Conservation (phyloP, 2,113 vertebrate genomes). For the Hemichromis elongatus region DNA sequence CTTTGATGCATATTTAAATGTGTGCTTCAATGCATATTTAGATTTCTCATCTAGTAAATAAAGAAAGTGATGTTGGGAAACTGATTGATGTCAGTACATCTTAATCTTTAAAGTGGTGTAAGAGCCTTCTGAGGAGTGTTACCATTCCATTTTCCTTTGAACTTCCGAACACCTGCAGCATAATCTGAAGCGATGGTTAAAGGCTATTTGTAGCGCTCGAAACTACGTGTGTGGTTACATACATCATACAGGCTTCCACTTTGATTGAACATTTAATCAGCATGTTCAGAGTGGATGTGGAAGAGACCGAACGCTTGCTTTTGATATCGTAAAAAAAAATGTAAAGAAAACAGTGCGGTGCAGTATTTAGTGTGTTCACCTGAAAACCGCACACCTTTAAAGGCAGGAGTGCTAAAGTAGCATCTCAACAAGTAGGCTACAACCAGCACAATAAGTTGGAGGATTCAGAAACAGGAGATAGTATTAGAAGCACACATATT, state of each 20-base stretch:
- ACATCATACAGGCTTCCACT: background rate
- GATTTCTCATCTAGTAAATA: background rate
- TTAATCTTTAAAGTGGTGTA: background rate
- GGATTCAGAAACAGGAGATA: background rate
- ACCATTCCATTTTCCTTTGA: slow-evolving; percentile 3
- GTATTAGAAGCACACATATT: background rate
- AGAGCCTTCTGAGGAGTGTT: background rate
- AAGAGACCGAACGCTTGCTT: background rate
- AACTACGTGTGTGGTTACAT: background rate
- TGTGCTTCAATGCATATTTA: background rate
- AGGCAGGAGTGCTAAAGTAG: background rate
- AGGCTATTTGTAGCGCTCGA: background rate
- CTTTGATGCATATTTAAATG: background rate
- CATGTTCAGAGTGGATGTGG: background rate
- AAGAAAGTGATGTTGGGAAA: background rate
- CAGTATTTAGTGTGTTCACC: background rate
- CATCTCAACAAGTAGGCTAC: background rate
- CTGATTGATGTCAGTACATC: background rate
- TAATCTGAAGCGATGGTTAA: background rate
- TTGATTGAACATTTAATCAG: background rate
- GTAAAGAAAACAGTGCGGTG: background rate
- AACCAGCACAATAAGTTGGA: background rate
- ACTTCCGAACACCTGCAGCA: slow-evolving; percentile 14
- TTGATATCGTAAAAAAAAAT: background rate
- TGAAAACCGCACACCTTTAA: background rate